Evolutionary conservation across 2,888 invertebrate genomes (phyloP).

Genomic region (Osmoderma eremita): DNA sequence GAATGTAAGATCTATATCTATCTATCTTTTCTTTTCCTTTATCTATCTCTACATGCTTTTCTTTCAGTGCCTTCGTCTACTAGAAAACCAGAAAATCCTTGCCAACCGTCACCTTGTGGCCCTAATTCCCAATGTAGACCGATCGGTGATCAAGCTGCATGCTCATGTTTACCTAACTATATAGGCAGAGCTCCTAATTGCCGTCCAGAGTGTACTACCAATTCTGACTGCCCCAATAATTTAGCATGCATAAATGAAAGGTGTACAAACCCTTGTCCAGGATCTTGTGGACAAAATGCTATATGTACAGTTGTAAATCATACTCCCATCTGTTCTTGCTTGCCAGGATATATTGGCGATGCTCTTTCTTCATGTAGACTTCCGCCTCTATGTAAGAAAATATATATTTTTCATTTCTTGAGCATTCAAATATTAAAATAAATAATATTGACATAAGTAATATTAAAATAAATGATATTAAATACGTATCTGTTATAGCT

Average conservation of each 20-base stretch:
- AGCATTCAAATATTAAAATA: neutral
- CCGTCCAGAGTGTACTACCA: slow-evolving; percentile 82
- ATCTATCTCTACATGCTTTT: slow-evolving; percentile 42
- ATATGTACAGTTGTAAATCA: slow-evolving; percentile 87
- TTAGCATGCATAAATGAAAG: slow-evolving; percentile 83
- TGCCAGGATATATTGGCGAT: slow-evolving; percentile 85
- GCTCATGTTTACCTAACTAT: slow-evolving; percentile 82
- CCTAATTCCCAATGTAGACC: slow-evolving; percentile 84
- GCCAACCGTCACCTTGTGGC: slow-evolving; percentile 84
- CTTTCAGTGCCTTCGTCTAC: slow-evolving; percentile 63
- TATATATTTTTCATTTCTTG: slow-evolving; percentile 8
- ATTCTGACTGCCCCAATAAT: slow-evolving; percentile 84
- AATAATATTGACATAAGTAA: neutral
- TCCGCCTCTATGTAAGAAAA: slow-evolving; percentile 60
- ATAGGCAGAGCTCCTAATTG: slow-evolving; percentile 88
- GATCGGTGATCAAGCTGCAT: slow-evolving; percentile 84
- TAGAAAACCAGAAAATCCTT: slow-evolving; percentile 70
- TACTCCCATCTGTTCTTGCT: slow-evolving; percentile 81
- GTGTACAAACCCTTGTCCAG: slow-evolving; percentile 85
- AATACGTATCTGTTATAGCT: slow-evolving; percentile 61
- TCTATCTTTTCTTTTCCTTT: slow-evolving; percentile 15
- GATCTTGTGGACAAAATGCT: slow-evolving; percentile 82
- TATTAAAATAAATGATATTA: no score
- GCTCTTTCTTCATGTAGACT: slow-evolving; percentile 70
- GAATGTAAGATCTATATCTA: slow-evolving; percentile 39